A percentile compares a stretch with the other conserved stretches of the same genome.
phyloP scores from a whole-genome alignment of 2,888 invertebrate species.

The Scaptodrosophila latifasciaeformis region DNA sequence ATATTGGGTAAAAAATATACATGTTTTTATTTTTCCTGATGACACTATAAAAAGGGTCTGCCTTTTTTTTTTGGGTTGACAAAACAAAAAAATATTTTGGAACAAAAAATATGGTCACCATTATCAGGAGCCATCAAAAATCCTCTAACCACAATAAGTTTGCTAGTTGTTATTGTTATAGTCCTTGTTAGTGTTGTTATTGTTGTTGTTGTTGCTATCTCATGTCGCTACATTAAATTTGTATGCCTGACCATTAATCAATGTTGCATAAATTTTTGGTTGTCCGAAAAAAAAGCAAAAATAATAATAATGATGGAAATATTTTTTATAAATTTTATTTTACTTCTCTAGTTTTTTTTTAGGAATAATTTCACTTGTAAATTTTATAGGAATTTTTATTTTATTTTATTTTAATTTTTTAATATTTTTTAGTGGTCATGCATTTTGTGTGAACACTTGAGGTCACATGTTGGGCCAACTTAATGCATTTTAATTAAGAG shows the following conservation, averaged over 20 bases:
- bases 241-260: conserved; percentile 41
- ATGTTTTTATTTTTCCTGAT: no score
- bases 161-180: no score
- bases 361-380: conserved; percentile 26
- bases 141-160: background rate
- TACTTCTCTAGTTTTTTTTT: conserved; percentile 2
- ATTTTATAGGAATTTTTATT: conserved; percentile 29
- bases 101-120: conserved; percentile 33
- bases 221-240: conserved; percentile 45
- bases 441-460: conserved; percentile 44
- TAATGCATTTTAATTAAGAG: conserved; percentile 56
- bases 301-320: background rate
- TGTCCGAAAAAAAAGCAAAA: conserved; percentile 5
- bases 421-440: conserved; percentile 15
- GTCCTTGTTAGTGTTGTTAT: background rate
- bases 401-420: conserved; percentile 1
- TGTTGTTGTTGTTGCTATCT: conserved; percentile 30
- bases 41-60: no score
- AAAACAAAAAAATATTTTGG: background rate
- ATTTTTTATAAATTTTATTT: background rate
- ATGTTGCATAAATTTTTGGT: conserved; percentile 9
- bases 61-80: no score
- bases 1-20: conserved; percentile 12
- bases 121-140: conserved; percentile 44
- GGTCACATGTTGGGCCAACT: conserved; percentile 44